Evolutionary conservation across 2,888 invertebrate genomes (phyloP), one percentile per base, ranked within the genome.

Genomic region (Vesta saturnalis): DNA sequence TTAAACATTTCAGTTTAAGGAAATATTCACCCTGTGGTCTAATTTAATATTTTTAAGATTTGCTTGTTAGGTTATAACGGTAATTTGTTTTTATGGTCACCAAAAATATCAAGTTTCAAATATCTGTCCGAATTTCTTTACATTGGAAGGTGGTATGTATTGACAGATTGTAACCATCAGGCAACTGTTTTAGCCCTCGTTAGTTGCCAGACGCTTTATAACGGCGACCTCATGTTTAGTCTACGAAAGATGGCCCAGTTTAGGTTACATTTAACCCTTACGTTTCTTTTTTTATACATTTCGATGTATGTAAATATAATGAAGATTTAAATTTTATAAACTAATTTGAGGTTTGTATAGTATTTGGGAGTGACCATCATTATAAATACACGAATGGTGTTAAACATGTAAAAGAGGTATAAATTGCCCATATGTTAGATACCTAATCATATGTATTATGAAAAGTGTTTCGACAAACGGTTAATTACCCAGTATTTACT

Each of bases 131-230:
- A 69, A 64, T n/a, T 19, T 21, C 55, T 52, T 23, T 35, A n/a
- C n/a, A 39, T 18, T 39, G 73, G 75, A 79, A 57, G 64, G 80
- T 81, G 64, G 64, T 46, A 49, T 35, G 77, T 79, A 82, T 79
- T 84, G 84, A 84, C 83, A 83, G 83, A 83, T 83, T 83, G 83
- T 81, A 83, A 83, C 81, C 83, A 83, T 82, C 80, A 79, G 82
- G 80, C 81, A 74, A 77, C 74, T 79, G 77, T 79, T 78, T 78
- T 76, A 77, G 75, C 78, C 77, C 79, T 78, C 75, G 70, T 72
- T 72, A 76, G 75, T 64, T 64, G 73, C 74, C 75, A 75, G 76
- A 74, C 76, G 77, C 77, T 19, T 30, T 56, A 65, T 77, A 67
- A 65, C 67, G 60, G 70, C 61, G 76, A 76, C 74, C 73, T 74